Percentiles rank a stretch among this genome's conserved stretches.
These are phyloP conservation scores for Nothoprocta perdicaria DNA, from an alignment of 2,113 vertebrate genomes.

Conservation along the genomic window DNA sequence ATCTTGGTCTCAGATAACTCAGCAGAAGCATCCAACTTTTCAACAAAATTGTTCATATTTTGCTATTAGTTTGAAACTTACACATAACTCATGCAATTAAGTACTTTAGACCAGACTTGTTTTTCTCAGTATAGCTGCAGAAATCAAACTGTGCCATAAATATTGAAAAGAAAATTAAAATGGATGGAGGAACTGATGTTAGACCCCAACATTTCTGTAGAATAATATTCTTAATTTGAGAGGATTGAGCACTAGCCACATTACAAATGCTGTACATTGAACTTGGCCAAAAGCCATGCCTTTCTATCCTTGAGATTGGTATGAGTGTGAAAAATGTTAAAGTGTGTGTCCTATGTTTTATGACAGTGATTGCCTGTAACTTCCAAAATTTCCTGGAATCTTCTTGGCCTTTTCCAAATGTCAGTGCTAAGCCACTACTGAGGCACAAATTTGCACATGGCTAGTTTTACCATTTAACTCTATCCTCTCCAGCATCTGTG, in stretches of 20 bases:
- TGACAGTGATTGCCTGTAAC: not conserved
- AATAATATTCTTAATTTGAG: not conserved
- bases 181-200: not conserved
- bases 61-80: conserved; percentile 14
- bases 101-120: not conserved
- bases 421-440: conserved; percentile 32
- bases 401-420: conserved; percentile 24
- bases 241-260: not conserved
- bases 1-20: not conserved
- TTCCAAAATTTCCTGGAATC: not conserved
- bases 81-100: not conserved
- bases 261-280: not conserved
- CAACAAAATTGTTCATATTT: not conserved
- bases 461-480: not conserved
- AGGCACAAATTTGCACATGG: conserved; percentile 26
- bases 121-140: not conserved
- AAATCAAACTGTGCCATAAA: not conserved
- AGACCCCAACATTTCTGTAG: not conserved
- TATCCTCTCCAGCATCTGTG: conserved; percentile 39
- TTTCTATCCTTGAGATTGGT: not conserved
- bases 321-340: not conserved
- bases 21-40: not conserved
- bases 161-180: not conserved
- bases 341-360: not conserved
- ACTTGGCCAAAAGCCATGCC: not conserved